These are phyloP conservation scores for Sphaerodactylus townsendi DNA, from an alignment of 2,113 vertebrate genomes.

Conservation along the genomic window DNA sequence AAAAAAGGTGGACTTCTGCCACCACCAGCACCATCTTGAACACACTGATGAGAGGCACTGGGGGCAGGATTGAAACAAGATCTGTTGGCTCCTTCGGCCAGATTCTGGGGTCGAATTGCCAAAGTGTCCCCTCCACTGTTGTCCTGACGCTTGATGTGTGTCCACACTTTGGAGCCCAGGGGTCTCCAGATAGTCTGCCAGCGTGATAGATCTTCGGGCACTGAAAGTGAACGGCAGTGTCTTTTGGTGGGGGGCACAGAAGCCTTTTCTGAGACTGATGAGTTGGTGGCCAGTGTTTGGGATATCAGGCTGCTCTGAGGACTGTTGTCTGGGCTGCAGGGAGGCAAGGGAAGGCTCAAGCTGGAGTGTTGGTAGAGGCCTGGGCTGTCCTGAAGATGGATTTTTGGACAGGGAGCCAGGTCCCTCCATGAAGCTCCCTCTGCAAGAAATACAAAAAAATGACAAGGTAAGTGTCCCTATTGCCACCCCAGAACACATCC, in stretches of 20 bases:
- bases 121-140: conserved; percentile 76
- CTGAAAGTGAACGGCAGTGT: conserved; percentile 86
- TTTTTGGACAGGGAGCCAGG: conserved; percentile 58
- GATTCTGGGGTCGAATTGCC: conserved; percentile 68
- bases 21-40: conserved; percentile 65
- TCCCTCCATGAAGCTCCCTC: conserved; percentile 66
- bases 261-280: conserved; percentile 64
- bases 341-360: conserved; percentile 66
- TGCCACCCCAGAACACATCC: not conserved
- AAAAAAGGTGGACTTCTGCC: conserved; percentile 80
- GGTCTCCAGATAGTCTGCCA: conserved; percentile 86
- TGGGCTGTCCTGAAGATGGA: conserved; percentile 63
- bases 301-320: conserved; percentile 50
- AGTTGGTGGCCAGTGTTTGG: conserved; percentile 57
- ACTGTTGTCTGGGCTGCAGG: conserved; percentile 58
- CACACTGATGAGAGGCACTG: conserved; percentile 79
- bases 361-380: conserved; percentile 56
- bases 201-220: conserved; percentile 86
- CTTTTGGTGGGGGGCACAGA: conserved; percentile 80
- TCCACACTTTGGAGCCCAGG: conserved; percentile 86
- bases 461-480: not conserved
- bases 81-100: conserved; percentile 74
- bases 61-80: conserved; percentile 76
- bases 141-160: conserved; percentile 82
- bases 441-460: conserved; percentile 37